Percentiles rank a stretch among this genome's conserved stretches.
phyloP scores from a whole-genome alignment of 1,140 invertebrate species.

The Radopholus similis region DNA sequence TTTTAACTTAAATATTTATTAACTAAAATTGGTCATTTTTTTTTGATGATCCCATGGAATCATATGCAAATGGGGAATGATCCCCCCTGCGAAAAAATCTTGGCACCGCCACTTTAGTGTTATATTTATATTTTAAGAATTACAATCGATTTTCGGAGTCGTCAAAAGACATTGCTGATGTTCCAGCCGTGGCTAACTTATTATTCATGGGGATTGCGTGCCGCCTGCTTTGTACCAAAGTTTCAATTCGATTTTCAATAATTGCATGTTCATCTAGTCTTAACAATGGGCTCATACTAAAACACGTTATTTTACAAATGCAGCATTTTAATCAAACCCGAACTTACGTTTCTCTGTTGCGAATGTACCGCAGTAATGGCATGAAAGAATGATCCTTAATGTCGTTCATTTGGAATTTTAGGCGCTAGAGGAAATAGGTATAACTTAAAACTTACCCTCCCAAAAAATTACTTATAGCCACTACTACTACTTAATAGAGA shows the following conservation, averaged over 20 bases:
- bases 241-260: slow-evolving; percentile 7
- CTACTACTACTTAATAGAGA: no score
- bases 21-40: no score
- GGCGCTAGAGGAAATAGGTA: no score
- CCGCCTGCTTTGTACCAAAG: not conserved
- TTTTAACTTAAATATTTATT: no score
- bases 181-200: not conserved
- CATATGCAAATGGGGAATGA: no score
- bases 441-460: no score
- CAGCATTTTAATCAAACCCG: not conserved
- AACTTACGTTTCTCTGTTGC: slow-evolving; percentile 13
- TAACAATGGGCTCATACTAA: not conserved
- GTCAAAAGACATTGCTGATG: slow-evolving; percentile 16
- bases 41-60: no score
- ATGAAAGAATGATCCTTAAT: no score
- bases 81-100: no score
- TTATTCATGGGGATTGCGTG: not conserved
- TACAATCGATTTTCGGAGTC: slow-evolving; percentile 10
- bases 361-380: not conserved
- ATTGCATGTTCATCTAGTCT: not conserved
- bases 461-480: no score
- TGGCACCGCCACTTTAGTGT: no score
- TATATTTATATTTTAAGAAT: not conserved
- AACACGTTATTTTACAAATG: not conserved
- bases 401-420: no score